Conservation (phyloP, 2,888 invertebrate species). For the Agrotis exclamationis region DNA sequence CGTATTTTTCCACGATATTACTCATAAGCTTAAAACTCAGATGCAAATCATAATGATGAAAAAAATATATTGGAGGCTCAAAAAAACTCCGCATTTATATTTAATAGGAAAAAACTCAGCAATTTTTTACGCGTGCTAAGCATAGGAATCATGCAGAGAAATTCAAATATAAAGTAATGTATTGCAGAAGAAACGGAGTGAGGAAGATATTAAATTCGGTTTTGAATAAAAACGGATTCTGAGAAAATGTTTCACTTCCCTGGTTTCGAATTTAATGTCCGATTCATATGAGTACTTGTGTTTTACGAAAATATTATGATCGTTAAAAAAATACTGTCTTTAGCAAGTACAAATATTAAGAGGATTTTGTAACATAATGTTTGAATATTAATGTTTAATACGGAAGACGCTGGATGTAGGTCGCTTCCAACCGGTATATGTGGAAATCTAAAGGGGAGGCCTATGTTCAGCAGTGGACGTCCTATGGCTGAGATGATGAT, state of each 20-base stretch:
- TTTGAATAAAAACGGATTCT: slow-evolving; percentile 28
- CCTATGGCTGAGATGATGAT: no score
- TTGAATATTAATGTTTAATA: no score
- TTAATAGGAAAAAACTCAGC: slow-evolving; percentile 16
- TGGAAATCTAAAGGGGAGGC: no score
- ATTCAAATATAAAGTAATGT: slow-evolving; percentile 47
- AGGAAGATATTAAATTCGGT: slow-evolving; percentile 40
- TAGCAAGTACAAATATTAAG: neutral
- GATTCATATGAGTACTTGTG: neutral
- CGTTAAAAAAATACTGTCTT: neutral
- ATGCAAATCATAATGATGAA: slow-evolving; percentile 37
- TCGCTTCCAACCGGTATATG: no score
- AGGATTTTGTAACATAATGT: neutral
- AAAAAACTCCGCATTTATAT: slow-evolving; percentile 35
- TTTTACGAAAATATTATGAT: neutral
- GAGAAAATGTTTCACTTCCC: slow-evolving; percentile 23
- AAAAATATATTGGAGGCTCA: slow-evolving; percentile 28
- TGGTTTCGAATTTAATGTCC: slow-evolving; percentile 14
- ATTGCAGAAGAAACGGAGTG: slow-evolving; percentile 24
- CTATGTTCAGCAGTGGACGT: no score
- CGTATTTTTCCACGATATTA: slow-evolving; percentile 23
- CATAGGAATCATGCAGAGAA: slow-evolving; percentile 33
- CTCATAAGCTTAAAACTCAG: slow-evolving; percentile 22
- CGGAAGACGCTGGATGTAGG: no score
- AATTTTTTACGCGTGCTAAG: slow-evolving; percentile 32